These are phyloP conservation scores for Triplophysa rosa DNA, from an alignment of 2,113 vertebrate genomes.

Conservation along the genomic window DNA sequence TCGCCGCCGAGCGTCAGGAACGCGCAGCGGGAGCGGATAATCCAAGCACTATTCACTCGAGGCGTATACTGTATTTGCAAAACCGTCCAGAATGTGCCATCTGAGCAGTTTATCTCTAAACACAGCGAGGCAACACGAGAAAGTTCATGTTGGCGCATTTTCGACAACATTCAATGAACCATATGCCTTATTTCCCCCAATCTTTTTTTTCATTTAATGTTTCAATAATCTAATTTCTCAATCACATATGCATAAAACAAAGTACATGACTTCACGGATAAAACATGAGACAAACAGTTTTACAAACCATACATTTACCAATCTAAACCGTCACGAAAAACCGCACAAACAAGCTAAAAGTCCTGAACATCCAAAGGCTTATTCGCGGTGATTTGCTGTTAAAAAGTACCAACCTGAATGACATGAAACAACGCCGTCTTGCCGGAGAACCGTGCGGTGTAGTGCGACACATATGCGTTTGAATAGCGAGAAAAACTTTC, in stretches of 20 bases:
- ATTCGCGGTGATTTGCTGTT: background rate
- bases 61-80: slow-evolving; percentile 1
- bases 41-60: background rate
- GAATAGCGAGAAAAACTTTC: slow-evolving; percentile 31
- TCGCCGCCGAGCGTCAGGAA: background rate
- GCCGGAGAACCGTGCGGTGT: background rate
- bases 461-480: background rate
- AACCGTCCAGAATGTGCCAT: background rate
- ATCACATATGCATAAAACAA: no score
- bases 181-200: background rate
- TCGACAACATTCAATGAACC: no score
- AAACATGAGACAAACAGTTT: background rate
- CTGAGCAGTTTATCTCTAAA: background rate
- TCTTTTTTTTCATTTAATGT: no score
- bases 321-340: background rate
- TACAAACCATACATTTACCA: background rate
- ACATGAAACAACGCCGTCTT: background rate
- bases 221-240: no score
- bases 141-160: background rate
- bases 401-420: slow-evolving; percentile 5
- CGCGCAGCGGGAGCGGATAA: background rate
- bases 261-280: no score
- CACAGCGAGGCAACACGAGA: background rate
- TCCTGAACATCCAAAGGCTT: background rate
- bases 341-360: background rate